Evolutionary conservation across 2,797 vertebrate genomes (phyloP).

Genomic region (Myoxocephalus aenaeus): DNA sequence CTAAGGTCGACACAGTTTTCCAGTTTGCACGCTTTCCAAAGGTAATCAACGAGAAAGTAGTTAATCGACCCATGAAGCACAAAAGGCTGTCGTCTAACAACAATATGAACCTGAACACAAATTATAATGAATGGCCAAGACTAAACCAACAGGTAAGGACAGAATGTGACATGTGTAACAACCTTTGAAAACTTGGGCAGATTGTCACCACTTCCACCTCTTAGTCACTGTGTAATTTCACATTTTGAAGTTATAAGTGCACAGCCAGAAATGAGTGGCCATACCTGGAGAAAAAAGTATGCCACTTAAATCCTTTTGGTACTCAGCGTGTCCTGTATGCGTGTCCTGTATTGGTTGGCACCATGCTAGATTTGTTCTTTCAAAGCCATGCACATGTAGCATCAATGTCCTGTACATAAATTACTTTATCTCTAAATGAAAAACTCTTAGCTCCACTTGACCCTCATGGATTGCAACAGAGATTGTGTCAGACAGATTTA

Average conservation of each 20-base stretch:
- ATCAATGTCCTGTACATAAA: background rate
- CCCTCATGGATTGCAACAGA: constrained; percentile 3
- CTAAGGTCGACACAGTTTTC: background rate
- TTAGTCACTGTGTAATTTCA: constrained; percentile 36
- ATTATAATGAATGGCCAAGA: background rate
- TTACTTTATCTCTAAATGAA: constrained; percentile 3
- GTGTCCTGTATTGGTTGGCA: background rate
- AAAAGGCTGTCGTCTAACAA: constrained; percentile 30
- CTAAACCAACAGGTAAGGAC: background rate
- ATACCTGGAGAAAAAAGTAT: background rate
- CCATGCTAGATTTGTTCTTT: background rate
- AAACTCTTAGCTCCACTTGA: constrained; percentile 2
- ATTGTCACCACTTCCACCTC: constrained; percentile 18
- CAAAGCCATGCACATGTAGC: background rate
- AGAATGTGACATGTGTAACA: background rate
- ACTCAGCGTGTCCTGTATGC: background rate
- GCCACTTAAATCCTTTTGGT: constrained; percentile 3
- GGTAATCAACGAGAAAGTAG: constrained; percentile 25
- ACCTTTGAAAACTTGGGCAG: constrained; percentile 17
- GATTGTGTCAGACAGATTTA: constrained; percentile 1
- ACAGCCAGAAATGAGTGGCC: constrained; percentile 11
- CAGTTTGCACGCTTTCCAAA: constrained; percentile 11
- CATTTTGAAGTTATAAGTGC: constrained; percentile 10
- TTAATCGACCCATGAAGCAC: constrained; percentile 22
- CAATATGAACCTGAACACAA: constrained; percentile 29